Conservation (phyloP, 2,797 vertebrate species). For the Calcarius lapponicus region DNA sequence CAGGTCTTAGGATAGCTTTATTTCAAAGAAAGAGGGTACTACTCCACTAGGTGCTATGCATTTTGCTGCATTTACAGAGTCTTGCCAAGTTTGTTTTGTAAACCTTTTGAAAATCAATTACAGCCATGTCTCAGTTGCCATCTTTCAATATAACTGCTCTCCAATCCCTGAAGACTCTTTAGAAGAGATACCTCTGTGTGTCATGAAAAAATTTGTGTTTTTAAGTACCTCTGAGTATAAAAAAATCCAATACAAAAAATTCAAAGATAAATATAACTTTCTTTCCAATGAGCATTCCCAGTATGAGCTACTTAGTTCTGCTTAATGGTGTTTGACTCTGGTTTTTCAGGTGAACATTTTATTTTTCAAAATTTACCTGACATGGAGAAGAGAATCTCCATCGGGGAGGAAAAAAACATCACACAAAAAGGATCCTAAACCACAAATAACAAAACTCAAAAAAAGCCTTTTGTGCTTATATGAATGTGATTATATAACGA, state of each 20-base stretch:
- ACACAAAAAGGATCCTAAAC: background rate
- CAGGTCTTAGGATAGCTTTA: background rate
- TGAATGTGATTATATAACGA: background rate
- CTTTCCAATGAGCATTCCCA: background rate
- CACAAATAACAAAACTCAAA: background rate
- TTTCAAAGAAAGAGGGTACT: background rate
- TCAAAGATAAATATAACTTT: background rate
- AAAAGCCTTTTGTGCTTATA: background rate
- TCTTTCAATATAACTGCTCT: background rate
- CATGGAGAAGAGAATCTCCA: background rate
- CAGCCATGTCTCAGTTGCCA: background rate
- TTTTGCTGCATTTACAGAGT: background rate
- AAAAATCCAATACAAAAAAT: background rate
- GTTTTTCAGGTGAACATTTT: background rate
- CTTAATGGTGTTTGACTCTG: background rate
- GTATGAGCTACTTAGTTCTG: background rate
- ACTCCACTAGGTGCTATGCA: background rate
- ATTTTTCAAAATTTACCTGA: background rate
- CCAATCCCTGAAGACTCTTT: background rate
- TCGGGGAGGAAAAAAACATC: background rate
- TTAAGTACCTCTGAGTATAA: background rate
- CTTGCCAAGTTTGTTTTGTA: constrained; percentile 1
- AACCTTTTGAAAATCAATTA: background rate
- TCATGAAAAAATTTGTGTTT: background rate
- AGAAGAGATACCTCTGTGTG: background rate